Evolutionary conservation across 2,797 vertebrate species (phyloP), one percentile per base, ranked within the genome.

Genomic region (Uromys caudimaculatus): DNA sequence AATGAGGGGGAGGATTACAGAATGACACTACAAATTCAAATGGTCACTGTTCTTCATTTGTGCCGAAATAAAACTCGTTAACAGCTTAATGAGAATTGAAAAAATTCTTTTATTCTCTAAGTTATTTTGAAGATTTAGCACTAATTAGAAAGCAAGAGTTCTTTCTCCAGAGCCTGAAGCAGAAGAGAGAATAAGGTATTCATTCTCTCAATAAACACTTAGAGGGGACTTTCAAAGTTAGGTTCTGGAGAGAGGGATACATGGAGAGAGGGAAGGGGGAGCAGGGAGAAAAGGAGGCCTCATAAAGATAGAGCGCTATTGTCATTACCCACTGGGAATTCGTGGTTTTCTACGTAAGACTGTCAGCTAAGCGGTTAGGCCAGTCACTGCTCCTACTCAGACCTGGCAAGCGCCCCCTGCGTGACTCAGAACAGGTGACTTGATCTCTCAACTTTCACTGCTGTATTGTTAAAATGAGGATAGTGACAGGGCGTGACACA

Each of bases 111-210:
- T 82, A 69, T 47, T 78, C 47, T 78, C 58, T 90, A n/a, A 77
- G 58, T 62, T 91, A 62, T 91, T 96, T 87, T 90, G 77, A 96
- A 96, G 83, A 94, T 54, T 73, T 94, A 90, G n/a, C 35, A 79
- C 73, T 90, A 78, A 97, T 82, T 93, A 90, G 78, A 95, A 94
- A 89, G 44, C n/a, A 58, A 87, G 54, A 92, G 27, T 67, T 95
- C 52, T 85, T 87, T 93, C 54, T 41, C 35, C 1, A 89, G 32
- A 94, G 62, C 41, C 54, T 81, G 41, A 14, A 4, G 50, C 27
- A 88, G 27, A 90, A 73, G 24, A 79, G 32, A 92, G 21, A 50
- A 21, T 19, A 92, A 35, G 17, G 3, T n/a, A 90, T 32, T 1
- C 10, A 29, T 71, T 75, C 32, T 78, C 60, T 69, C 52, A 71